A percentile compares a stretch with the other conserved stretches of the same genome.
Conservation (phyloP, 2,797 vertebrate species). For the Chelidonichthys spinosus region DNA sequence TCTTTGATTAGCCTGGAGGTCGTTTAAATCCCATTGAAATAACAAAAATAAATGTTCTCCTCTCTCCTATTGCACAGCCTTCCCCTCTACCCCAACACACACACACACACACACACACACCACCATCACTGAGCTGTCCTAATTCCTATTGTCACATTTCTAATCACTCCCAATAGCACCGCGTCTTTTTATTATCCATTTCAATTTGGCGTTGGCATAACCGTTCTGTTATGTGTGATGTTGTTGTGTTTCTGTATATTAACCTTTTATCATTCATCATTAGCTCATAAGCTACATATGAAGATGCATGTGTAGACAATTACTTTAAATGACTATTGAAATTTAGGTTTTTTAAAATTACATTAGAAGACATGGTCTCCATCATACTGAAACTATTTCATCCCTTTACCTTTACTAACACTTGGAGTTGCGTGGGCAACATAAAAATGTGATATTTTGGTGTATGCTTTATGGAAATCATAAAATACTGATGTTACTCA, state of each 20-base stretch:
- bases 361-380: neutral
- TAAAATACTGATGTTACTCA: slow-evolving; percentile 43
- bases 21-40: slow-evolving; percentile 39
- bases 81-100: too few relatives aligned
- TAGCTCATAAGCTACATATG: too few relatives aligned
- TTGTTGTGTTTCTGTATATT: too few relatives aligned
- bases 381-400: neutral
- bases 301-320: too few relatives aligned
- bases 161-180: slow-evolving; percentile 14
- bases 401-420: slow-evolving; percentile 2
- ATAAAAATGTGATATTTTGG: slow-evolving; percentile 36
- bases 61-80: neutral
- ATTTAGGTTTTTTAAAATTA: too few relatives aligned
- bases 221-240: neutral
- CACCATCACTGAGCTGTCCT: slow-evolving; percentile 45
- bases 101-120: slow-evolving; percentile 7
- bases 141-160: slow-evolving; percentile 50
- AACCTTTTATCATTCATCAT: too few relatives aligned
- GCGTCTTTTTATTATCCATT: slow-evolving; percentile 1
- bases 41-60: too few relatives aligned
- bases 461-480: slow-evolving; percentile 45
- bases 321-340: too few relatives aligned
- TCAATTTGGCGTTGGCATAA: neutral
- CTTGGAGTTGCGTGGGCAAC: neutral
- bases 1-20: slow-evolving; percentile 25